A percentile compares a stretch with the other conserved stretches of the same genome.
phyloP scores from a whole-genome alignment of 1,140 invertebrate species.

The Aporrectodea caliginosa region DNA sequence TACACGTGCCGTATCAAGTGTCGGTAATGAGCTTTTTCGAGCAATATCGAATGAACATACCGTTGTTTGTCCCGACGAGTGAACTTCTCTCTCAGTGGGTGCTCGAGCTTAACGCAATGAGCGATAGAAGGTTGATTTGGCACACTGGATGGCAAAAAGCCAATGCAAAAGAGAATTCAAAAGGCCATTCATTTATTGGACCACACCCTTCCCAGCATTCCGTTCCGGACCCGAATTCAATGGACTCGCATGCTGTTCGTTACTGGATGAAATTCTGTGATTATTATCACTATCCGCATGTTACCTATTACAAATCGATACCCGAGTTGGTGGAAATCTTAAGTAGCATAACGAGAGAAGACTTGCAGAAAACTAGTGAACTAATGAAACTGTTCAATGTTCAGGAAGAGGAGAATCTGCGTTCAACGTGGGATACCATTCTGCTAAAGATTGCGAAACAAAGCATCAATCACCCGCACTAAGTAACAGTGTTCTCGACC shows the following conservation, averaged over 20 bases:
- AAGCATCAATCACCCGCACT: not conserved
- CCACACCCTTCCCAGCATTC: constrained; percentile 3
- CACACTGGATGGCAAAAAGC: not conserved
- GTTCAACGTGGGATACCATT: not conserved
- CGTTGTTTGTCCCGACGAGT: constrained; percentile 32
- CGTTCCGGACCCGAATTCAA: constrained; percentile 28
- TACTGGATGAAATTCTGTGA: constrained; percentile 34
- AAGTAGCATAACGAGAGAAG: not conserved
- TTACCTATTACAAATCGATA: constrained; percentile 18
- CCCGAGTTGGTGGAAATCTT: constrained; percentile 30
- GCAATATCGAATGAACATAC: constrained; percentile 30
- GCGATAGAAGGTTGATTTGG: not conserved
- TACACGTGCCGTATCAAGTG: constrained; percentile 32
- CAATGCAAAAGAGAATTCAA: too few species aligned
- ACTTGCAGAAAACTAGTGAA: constrained; percentile 9
- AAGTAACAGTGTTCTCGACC: too few species aligned
- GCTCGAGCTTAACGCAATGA: not conserved
- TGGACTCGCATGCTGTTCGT: not conserved
- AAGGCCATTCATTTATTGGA: not conserved
- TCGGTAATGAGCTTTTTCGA: constrained; percentile 26
- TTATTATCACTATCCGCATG: constrained; percentile 26
- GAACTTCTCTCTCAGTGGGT: constrained; percentile 22
- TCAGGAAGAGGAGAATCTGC: not conserved
- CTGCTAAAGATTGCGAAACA: constrained; percentile 4
- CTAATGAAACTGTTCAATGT: not conserved